phyloP scores from a whole-genome alignment of 2,113 vertebrate species.

The Silurus asotus region DNA sequence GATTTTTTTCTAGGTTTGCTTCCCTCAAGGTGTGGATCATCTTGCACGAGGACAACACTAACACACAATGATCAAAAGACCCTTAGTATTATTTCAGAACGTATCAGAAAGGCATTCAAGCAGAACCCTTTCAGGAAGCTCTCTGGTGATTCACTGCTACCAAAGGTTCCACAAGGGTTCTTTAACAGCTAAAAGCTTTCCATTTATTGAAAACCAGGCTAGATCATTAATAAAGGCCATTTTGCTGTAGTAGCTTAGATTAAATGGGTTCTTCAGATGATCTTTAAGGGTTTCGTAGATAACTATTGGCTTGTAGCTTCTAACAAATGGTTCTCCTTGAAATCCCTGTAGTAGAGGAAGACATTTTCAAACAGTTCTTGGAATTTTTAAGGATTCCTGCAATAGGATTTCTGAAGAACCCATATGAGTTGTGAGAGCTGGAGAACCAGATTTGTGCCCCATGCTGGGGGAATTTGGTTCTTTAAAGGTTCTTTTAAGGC shows the following conservation, averaged over 20 bases:
- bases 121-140: neutral
- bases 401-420: neutral
- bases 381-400: neutral
- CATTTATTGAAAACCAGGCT: neutral
- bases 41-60: neutral
- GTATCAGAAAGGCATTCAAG: neutral
- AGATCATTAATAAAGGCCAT: neutral
- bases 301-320: too few relatives aligned
- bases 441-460: neutral
- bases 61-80: neutral
- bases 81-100: neutral
- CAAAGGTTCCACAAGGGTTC: neutral
- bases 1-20: neutral
- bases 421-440: neutral
- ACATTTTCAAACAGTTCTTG: neutral
- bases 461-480: neutral
- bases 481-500: neutral
- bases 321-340: neutral
- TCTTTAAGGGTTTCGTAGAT: neutral
- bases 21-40: neutral
- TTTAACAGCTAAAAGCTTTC: neutral
- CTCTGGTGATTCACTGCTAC: neutral
- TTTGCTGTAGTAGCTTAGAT: neutral
- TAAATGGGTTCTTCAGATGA: neutral
- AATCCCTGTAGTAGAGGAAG: neutral